Percentiles rank a stretch among this genome's conserved stretches.
These are phyloP conservation scores for Penelope pileata DNA, from an alignment of 2,113 vertebrate genomes.

Conservation along the genomic window DNA sequence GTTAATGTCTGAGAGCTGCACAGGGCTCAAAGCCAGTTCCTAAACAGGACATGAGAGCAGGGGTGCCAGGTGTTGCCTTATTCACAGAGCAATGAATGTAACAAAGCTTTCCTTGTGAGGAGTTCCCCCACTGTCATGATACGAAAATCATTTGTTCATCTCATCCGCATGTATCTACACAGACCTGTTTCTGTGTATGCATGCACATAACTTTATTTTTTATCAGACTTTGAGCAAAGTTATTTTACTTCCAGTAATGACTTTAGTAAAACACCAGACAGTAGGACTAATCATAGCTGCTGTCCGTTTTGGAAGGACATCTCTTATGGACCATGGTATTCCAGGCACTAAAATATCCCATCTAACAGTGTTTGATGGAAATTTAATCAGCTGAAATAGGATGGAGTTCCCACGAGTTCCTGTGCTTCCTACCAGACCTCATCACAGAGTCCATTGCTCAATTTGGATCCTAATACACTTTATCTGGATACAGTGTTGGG, in stretches of 20 bases:
- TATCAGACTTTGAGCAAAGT: background rate
- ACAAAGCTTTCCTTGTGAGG: background rate
- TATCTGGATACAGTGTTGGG: background rate
- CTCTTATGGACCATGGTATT: background rate
- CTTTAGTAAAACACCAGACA: background rate
- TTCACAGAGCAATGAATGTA: no score
- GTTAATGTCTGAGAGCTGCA: background rate
- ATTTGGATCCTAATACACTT: background rate
- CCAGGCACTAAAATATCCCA: background rate
- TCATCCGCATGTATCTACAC: background rate
- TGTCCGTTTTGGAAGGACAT: background rate
- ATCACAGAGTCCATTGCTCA: background rate
- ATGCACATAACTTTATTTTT: background rate
- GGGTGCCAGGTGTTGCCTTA: background rate
- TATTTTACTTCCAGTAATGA: background rate
- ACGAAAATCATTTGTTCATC: background rate
- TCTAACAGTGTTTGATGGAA: background rate
- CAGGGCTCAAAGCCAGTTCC: background rate
- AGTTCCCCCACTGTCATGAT: background rate
- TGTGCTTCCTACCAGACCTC: background rate
- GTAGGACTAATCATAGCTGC: background rate
- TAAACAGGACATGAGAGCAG: fast-evolving
- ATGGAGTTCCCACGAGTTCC: no score
- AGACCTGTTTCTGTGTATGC: fast-evolving
- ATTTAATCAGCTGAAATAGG: background rate